Percentiles rank a stretch among this genome's conserved stretches.
Conservation (phyloP, 2,113 vertebrate genomes). For the Limnothrissa miodon region DNA sequence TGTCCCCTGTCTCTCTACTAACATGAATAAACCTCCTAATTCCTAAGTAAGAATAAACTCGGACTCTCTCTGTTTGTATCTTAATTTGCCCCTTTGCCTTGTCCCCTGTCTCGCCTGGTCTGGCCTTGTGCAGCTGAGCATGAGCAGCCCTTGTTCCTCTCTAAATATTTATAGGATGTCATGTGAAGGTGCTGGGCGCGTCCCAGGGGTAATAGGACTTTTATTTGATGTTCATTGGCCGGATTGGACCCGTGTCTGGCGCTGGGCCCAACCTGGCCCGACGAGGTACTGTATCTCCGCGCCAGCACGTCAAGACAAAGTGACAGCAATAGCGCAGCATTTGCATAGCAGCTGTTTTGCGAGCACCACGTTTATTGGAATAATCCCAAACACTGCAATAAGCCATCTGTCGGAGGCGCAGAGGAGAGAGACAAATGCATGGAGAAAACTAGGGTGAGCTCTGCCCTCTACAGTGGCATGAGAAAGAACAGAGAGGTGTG, state of each 20-base stretch:
- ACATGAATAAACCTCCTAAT: too few species aligned
- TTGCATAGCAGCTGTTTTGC: conserved; percentile 63
- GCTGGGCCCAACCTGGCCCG: conserved; percentile 12
- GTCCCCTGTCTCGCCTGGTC: too few species aligned
- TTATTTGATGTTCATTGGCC: conserved; percentile 42
- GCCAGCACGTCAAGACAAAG: conserved; percentile 41
- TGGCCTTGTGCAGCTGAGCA: neutral
- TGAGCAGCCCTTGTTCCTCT: neutral
- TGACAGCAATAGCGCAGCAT: conserved; percentile 54
- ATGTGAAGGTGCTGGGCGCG: conserved; percentile 36
- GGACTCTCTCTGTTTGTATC: neutral
- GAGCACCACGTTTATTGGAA: conserved; percentile 51
- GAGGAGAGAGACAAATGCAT: conserved; percentile 49
- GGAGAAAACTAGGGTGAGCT: conserved; percentile 28
- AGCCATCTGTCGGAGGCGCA: conserved; percentile 59
- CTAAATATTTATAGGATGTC: conserved; percentile 1
- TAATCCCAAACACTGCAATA: conserved; percentile 41
- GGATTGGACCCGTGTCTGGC: conserved; percentile 34
- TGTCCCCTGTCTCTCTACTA: too few species aligned
- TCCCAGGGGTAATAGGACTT: conserved; percentile 50
- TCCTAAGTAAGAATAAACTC: neutral
- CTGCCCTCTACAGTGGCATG: neutral
- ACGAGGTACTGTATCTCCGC: conserved; percentile 42
- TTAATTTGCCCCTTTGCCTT: neutral
- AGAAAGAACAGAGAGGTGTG: neutral